These are phyloP conservation scores for Drosophila ercepeae DNA, from an alignment of 1,140 invertebrate species.

Conservation along the genomic window DNA sequence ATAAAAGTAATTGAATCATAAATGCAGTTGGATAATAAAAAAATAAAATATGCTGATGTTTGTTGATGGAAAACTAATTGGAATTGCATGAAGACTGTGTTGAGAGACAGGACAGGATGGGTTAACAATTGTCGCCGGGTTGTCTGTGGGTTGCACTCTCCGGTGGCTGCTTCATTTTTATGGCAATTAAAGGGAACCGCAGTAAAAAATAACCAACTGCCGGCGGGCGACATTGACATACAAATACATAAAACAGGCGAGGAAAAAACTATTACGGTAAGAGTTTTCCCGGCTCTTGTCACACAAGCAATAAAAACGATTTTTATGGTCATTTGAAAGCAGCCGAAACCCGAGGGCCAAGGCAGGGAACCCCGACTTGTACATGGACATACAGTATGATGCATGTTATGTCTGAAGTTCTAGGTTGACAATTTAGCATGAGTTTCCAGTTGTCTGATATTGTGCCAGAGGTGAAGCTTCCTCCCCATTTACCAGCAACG, in stretches of 20 bases:
- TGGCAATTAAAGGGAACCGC: slow-evolving; percentile 69
- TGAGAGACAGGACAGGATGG: slow-evolving; percentile 2
- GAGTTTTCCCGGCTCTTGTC: slow-evolving; percentile 49
- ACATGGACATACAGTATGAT: slow-evolving; percentile 11
- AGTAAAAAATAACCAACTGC: slow-evolving; percentile 39
- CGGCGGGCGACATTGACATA: slow-evolving; percentile 73
- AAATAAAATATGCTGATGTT: slow-evolving; percentile 38
- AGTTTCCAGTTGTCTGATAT: background rate
- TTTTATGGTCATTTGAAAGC: slow-evolving; percentile 73
- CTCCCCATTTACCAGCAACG: slow-evolving; percentile 30
- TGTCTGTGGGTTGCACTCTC: slow-evolving; percentile 24
- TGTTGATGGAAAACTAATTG: slow-evolving; percentile 51
- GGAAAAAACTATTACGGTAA: slow-evolving; percentile 41
- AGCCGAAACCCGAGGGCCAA: too few relatives aligned
- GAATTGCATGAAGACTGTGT: slow-evolving; percentile 27
- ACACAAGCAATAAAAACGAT: slow-evolving; percentile 68
- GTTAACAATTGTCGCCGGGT: slow-evolving; percentile 16
- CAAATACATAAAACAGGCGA: slow-evolving; percentile 13
- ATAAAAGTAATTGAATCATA: slow-evolving; percentile 69
- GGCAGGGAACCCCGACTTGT: background rate
- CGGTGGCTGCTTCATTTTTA: slow-evolving; percentile 32
- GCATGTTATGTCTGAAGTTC: slow-evolving; percentile 46
- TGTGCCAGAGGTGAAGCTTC: background rate
- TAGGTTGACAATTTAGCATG: slow-evolving; percentile 56
- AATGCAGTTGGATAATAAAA: slow-evolving; percentile 47